Conservation (phyloP, 2,113 vertebrate genomes). For the Cephalopterus ornatus region DNA sequence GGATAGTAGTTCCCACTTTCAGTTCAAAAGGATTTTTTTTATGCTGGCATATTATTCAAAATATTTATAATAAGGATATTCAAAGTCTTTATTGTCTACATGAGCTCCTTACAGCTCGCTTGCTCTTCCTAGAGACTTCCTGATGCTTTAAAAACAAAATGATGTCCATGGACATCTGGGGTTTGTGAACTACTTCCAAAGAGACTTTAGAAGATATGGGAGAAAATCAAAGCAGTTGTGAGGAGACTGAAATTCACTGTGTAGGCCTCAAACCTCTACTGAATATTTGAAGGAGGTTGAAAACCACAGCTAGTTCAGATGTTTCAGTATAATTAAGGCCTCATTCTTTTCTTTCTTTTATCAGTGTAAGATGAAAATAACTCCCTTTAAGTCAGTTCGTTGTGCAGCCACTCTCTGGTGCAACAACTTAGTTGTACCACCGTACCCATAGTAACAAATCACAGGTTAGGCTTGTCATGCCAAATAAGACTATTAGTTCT, state of each 20-base stretch:
- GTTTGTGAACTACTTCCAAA: background rate
- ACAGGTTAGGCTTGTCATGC: background rate
- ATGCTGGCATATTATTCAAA: background rate
- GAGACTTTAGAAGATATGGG: background rate
- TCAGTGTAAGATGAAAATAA: background rate
- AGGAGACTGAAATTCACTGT: background rate
- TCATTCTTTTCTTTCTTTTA: background rate
- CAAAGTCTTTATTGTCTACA: background rate
- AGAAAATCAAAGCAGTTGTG: background rate
- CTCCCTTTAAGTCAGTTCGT: background rate
- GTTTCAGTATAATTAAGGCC: background rate
- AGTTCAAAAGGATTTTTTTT: background rate
- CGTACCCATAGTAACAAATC: background rate
- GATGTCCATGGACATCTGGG: background rate
- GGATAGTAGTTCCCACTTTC: background rate
- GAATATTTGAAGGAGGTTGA: background rate
- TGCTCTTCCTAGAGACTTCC: background rate
- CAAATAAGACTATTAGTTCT: background rate
- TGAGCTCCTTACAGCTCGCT: background rate
- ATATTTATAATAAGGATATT: background rate
- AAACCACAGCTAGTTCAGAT: background rate
- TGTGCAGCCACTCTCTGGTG: background rate
- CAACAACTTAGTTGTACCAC: background rate
- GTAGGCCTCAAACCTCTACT: background rate
- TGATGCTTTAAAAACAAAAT: background rate